Evolutionary conservation across 2,888 invertebrate species (phyloP).

Genomic region (Caenorhabditis uteleia): DNA sequence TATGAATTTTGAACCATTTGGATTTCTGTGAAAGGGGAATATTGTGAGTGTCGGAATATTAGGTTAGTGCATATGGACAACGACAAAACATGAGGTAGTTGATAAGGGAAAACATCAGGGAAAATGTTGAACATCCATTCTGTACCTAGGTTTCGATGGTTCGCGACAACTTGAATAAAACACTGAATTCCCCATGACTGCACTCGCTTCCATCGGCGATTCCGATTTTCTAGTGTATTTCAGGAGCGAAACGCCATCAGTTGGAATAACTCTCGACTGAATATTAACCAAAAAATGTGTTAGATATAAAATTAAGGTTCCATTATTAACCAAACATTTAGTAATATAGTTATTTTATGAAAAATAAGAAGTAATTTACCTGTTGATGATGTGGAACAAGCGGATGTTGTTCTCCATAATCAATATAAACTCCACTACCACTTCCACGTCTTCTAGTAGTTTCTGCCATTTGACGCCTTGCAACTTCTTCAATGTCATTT

Average conservation of each 20-base stretch:
- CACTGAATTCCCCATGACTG: constrained; percentile 23
- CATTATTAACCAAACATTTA: not conserved
- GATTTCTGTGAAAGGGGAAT: no score
- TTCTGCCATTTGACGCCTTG: constrained; percentile 11
- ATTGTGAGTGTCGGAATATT: no score
- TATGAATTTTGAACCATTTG: constrained; percentile 18
- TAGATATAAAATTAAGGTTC: not conserved
- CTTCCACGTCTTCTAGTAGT: constrained; percentile 13
- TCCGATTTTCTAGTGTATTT: constrained; percentile 15
- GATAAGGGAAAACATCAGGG: not conserved
- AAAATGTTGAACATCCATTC: no score
- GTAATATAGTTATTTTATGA: not conserved
- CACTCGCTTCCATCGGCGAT: constrained; percentile 1
- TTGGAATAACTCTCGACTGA: not conserved
- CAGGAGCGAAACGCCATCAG: constrained; percentile 16
- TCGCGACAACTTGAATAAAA: constrained; percentile 38
- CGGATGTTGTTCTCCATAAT: constrained; percentile 32
- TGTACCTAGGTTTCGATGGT: no score
- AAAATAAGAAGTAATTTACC: not conserved
- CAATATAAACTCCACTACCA: constrained; percentile 22
- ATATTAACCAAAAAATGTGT: not conserved
- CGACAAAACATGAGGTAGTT: constrained; percentile 4
- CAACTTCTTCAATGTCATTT: not conserved
- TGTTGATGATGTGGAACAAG: constrained; percentile 27
- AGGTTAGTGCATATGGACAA: no score